Evolutionary conservation across 2,113 vertebrate species (phyloP).

Genomic region (Tor tambroides): DNA sequence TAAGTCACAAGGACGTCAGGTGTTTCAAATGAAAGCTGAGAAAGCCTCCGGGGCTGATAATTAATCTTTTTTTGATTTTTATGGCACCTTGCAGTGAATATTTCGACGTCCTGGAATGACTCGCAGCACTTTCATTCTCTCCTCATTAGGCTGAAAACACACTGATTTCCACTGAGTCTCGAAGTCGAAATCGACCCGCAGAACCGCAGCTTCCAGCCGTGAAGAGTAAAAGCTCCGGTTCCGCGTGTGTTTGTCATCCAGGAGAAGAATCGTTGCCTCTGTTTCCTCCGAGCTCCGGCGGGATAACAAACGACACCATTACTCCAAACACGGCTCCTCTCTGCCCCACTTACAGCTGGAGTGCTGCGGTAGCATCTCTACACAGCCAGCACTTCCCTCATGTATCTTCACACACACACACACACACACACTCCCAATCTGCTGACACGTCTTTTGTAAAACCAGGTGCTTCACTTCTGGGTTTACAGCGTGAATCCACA

Average conservation of each 20-base stretch:
- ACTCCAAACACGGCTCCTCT: slow-evolving; percentile 56
- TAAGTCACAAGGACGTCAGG: slow-evolving; percentile 38
- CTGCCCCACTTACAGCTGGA: slow-evolving; percentile 71
- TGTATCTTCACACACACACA: slow-evolving; percentile 59
- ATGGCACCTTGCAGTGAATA: slow-evolving; percentile 50
- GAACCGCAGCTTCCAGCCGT: background rate
- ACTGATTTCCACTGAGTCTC: background rate
- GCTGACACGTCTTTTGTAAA: slow-evolving; percentile 37
- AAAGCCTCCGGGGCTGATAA: slow-evolving; percentile 36
- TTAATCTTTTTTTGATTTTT: slow-evolving; percentile 64
- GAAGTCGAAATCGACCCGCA: background rate
- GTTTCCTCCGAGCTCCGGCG: slow-evolving; percentile 38
- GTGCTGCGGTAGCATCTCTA: slow-evolving; percentile 68
- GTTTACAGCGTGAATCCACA: slow-evolving; percentile 47
- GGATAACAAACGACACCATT: slow-evolving; percentile 72
- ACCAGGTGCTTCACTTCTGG: slow-evolving; percentile 7
- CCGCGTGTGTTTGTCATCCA: slow-evolving; percentile 42
- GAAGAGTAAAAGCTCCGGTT: background rate
- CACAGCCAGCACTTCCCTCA: slow-evolving; percentile 39
- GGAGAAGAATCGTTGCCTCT: slow-evolving; percentile 27
- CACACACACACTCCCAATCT: slow-evolving; percentile 15
- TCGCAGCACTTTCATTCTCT: slow-evolving; percentile 47
- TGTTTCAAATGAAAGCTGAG: slow-evolving; percentile 44
- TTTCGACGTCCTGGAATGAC: slow-evolving; percentile 62
- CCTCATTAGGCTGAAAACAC: slow-evolving; percentile 45